Percentiles rank a stretch among this genome's conserved stretches.
phyloP scores from a whole-genome alignment of 2,113 vertebrate genomes.

The Pelvicachromis taeniatus region DNA sequence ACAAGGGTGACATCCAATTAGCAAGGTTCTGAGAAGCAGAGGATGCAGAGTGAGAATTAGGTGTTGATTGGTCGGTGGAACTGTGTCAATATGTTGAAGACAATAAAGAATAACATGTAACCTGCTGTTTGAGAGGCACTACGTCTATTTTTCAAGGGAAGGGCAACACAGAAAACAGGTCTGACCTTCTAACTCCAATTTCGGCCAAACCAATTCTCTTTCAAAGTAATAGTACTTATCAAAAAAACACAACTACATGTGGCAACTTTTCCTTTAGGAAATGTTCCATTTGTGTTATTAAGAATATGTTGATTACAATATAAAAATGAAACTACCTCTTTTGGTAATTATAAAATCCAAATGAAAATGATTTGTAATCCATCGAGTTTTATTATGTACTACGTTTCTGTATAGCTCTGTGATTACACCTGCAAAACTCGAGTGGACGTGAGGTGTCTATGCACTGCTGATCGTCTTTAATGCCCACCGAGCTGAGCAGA shows the following conservation, averaged over 20 bases:
- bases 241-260: fast-evolving
- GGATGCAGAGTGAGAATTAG: background rate
- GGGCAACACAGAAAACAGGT: background rate
- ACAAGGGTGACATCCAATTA: conserved; percentile 13
- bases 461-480: background rate
- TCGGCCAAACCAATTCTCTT: background rate
- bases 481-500: background rate
- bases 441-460: background rate
- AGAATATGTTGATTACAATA: fast-evolving
- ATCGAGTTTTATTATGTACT: background rate
- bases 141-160: background rate
- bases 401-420: background rate
- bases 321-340: background rate
- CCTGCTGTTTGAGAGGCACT: background rate
- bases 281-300: background rate
- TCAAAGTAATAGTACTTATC: background rate
- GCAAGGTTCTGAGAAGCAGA: background rate
- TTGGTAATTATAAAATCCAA: background rate
- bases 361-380: background rate
- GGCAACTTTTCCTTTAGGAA: background rate
- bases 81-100: background rate
- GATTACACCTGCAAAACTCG: background rate
- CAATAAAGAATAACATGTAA: background rate
- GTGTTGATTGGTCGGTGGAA: conserved; percentile 8
- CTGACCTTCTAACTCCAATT: background rate